phyloP scores from a whole-genome alignment of 2,888 invertebrate genomes.

The Lepidocyrtinus sp. region DNA sequence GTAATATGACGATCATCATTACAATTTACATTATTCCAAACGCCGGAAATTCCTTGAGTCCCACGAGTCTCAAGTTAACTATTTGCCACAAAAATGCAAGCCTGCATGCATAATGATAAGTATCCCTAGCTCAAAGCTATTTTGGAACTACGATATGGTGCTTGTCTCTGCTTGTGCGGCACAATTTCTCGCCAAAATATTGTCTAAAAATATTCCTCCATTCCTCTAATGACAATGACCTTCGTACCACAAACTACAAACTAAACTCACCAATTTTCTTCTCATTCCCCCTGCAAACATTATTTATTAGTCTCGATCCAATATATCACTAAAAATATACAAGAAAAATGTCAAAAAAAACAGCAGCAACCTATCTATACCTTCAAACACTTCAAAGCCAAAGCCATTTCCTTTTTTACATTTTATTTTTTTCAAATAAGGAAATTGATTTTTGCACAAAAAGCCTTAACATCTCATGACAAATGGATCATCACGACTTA shows the following conservation, averaged over 20 bases:
- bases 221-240: conserved; percentile 50
- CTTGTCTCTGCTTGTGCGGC: too few species aligned
- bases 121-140: too few species aligned
- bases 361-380: neutral
- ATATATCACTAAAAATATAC: conserved; percentile 48
- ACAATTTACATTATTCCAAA: conserved; percentile 30
- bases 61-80: too few species aligned
- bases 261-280: neutral
- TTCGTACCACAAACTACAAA: conserved; percentile 42
- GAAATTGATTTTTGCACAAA: conserved; percentile 42
- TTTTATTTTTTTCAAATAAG: conserved; percentile 43
- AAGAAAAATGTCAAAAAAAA: conserved; percentile 47
- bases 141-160: too few species aligned
- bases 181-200: too few species aligned
- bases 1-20: conserved; percentile 11
- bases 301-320: conserved; percentile 16
- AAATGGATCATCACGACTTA: conserved; percentile 47
- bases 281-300: too few species aligned
- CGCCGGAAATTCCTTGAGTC: conserved; percentile 58
- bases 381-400: neutral
- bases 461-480: conserved; percentile 3
- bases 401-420: neutral
- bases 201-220: too few species aligned
- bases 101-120: too few species aligned
- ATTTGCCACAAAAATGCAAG: too few species aligned